phyloP scores from a whole-genome alignment of 1,140 invertebrate species.

The Ceratina calcarata region DNA sequence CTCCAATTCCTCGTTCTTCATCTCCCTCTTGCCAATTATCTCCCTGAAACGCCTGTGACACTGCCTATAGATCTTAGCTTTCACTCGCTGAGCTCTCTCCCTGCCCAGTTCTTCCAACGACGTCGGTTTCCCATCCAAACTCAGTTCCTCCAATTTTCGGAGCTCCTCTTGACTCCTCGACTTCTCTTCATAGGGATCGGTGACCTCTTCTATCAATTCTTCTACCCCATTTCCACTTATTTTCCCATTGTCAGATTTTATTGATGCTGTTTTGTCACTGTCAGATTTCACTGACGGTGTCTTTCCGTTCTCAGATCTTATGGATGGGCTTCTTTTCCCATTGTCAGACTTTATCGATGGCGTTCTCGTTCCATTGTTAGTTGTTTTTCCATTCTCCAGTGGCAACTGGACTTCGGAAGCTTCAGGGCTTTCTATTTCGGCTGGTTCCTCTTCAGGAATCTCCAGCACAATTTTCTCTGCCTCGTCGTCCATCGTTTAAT shows the following conservation, averaged over 20 bases:
- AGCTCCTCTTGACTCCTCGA: neutral
- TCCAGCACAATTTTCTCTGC: too few species aligned
- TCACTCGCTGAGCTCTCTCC: neutral
- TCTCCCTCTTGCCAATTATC: slow-evolving; percentile 82
- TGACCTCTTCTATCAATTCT: neutral
- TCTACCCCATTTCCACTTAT: neutral
- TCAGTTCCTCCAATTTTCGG: neutral
- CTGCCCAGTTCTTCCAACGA: neutral
- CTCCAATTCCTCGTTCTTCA: slow-evolving; percentile 82
- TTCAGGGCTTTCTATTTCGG: too few species aligned
- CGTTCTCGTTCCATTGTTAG: too few species aligned
- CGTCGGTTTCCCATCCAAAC: neutral
- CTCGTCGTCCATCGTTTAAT: too few species aligned
- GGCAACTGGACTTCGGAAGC: too few species aligned
- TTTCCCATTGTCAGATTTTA: neutral
- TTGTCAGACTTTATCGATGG: too few species aligned
- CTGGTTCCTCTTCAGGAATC: too few species aligned
- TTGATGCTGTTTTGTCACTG: neutral
- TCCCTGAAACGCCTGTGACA: slow-evolving; percentile 65
- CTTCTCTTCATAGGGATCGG: neutral
- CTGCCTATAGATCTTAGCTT: neutral
- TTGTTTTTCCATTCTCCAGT: too few species aligned
- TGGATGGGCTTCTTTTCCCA: too few species aligned
- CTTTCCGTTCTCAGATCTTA: neutral
- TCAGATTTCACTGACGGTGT: too few species aligned